Evolutionary conservation across 2,797 vertebrate genomes (phyloP).

Genomic region (Chaunax sp.): DNA sequence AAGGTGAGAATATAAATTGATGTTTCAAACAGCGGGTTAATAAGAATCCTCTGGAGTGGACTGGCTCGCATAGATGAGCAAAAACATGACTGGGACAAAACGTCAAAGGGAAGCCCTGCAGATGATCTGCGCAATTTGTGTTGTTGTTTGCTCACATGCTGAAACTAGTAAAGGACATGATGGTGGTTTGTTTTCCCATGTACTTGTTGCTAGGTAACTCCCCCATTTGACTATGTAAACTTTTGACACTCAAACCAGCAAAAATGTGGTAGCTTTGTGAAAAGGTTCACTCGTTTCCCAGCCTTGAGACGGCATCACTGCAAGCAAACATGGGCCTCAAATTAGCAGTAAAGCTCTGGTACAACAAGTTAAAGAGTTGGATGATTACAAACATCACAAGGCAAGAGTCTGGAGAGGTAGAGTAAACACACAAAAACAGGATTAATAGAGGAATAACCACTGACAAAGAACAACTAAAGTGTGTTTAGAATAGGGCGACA

Average conservation of each 20-base stretch:
- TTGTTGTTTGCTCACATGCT: slow-evolving; percentile 36
- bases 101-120: slow-evolving; percentile 5
- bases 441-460: neutral
- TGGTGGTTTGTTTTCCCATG: slow-evolving; percentile 21
- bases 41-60: neutral
- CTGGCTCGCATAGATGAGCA: neutral
- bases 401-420: neutral
- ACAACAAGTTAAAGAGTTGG: neutral
- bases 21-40: neutral
- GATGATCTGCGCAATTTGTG: slow-evolving; percentile 9
- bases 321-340: slow-evolving; percentile 2
- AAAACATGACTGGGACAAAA: slow-evolving; percentile 8
- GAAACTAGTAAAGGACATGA: slow-evolving; percentile 27
- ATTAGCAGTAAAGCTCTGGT: neutral
- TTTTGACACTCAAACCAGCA: slow-evolving; percentile 18
- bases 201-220: slow-evolving; percentile 44
- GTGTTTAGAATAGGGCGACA: neutral
- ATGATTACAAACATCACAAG: neutral
- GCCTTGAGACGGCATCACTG: slow-evolving; percentile 7
- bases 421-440: slow-evolving; percentile 7
- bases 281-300: slow-evolving; percentile 18
- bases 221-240: slow-evolving; percentile 53
- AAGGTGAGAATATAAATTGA: neutral
- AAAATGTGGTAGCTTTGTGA: slow-evolving; percentile 20
- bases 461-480: neutral